A percentile compares a stretch with the other conserved stretches of the same genome.
Evolutionary conservation across 2,888 invertebrate genomes (phyloP).

Genomic region (Taenaris catops): DNA sequence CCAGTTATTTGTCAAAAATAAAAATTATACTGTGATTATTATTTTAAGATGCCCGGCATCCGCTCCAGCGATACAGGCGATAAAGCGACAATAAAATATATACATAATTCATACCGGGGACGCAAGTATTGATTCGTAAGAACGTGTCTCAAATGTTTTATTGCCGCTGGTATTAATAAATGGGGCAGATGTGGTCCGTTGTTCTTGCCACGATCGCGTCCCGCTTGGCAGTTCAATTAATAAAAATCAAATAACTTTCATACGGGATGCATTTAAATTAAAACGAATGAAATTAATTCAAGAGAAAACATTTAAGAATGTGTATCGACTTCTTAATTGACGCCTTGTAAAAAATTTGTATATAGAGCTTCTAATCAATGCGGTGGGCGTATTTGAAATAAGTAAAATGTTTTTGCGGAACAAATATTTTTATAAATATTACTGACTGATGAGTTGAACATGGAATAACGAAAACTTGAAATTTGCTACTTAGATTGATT

Average conservation of each 20-base stretch:
- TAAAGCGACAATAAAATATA: conserved; percentile 75
- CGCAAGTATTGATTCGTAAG: conserved; percentile 72
- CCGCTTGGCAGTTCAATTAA: conserved; percentile 58
- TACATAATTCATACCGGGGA: conserved; percentile 70
- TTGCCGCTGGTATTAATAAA: conserved; percentile 67
- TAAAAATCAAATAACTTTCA: conserved; percentile 60
- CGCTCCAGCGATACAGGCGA: conserved; percentile 60
- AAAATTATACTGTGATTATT: conserved; percentile 73
- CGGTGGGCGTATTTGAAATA: conserved; percentile 7
- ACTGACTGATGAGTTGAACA: no score
- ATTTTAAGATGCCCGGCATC: conserved; percentile 57
- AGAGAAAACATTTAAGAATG: conserved; percentile 9
- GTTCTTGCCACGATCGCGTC: conserved; percentile 49
- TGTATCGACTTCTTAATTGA: conserved; percentile 6
- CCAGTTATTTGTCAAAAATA: conserved; percentile 77
- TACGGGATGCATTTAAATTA: conserved; percentile 26
- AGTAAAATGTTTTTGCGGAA: no score
- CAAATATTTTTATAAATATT: no score
- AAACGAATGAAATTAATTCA: conserved; percentile 15
- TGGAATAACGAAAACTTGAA: no score
- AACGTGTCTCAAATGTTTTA: conserved; percentile 78
- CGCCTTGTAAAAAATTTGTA: conserved; percentile 2
- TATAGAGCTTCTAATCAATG: background rate
- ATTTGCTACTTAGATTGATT: no score
- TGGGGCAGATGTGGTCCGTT: conserved; percentile 62